Conservation (phyloP, 2,797 vertebrate species). For the Lepilemur ruficaudatus region DNA sequence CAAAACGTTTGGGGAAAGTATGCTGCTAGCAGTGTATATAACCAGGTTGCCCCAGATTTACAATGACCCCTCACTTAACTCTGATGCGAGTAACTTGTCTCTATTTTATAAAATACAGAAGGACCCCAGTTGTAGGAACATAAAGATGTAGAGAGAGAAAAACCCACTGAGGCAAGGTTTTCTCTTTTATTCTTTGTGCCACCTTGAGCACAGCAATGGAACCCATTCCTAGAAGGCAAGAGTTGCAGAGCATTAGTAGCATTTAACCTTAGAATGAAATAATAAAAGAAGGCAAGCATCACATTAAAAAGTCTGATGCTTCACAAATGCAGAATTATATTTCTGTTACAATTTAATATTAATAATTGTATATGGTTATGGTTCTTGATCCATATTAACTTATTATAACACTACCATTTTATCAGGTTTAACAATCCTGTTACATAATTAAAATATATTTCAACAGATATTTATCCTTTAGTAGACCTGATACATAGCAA, state of each 20-base stretch:
- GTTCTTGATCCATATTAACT: not conserved
- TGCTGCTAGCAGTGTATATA: fast-evolving
- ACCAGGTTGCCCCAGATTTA: not conserved
- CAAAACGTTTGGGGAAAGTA: not conserved
- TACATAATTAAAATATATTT: not conserved
- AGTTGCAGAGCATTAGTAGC: too few relatives aligned
- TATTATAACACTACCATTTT: not conserved
- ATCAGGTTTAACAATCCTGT: not conserved
- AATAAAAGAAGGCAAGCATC: not conserved
- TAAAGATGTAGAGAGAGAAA: not conserved
- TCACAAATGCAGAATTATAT: not conserved
- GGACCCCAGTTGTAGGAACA: not conserved
- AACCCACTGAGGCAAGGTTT: fast-evolving
- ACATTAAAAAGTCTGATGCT: not conserved
- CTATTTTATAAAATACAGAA: not conserved
- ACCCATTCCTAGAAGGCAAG: not conserved
- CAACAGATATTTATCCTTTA: not conserved
- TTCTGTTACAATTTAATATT: not conserved
- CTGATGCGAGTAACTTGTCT: not conserved
- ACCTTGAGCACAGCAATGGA: not conserved
- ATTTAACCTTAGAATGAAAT: not conserved
- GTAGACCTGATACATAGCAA: not conserved
- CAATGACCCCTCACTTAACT: fast-evolving
- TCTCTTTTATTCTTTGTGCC: not conserved
- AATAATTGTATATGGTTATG: not conserved